These are phyloP conservation scores for Sceloporus tristichus DNA, from an alignment of 2,113 vertebrate genomes.

Conservation along the genomic window DNA sequence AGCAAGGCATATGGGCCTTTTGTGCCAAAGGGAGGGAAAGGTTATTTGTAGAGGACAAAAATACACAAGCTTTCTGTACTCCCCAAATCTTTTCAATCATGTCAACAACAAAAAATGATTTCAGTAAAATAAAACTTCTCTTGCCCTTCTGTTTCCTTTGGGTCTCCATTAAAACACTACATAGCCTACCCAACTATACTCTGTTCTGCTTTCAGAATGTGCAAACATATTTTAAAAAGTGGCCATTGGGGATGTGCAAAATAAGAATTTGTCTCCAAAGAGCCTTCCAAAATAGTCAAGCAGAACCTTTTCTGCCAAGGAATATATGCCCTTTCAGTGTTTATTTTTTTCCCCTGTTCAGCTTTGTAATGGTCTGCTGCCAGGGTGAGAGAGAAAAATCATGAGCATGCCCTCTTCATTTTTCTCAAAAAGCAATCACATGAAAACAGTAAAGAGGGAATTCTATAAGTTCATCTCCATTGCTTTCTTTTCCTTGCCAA, in stretches of 20 bases:
- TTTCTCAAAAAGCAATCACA: background rate
- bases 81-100: conserved; percentile 20
- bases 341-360: background rate
- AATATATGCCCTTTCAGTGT: background rate
- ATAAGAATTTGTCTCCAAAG: conserved; percentile 11
- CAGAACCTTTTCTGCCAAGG: background rate
- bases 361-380: background rate
- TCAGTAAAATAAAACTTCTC: conserved; percentile 20
- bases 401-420: background rate
- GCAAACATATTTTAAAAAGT: conserved; percentile 14
- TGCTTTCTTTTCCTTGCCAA: background rate
- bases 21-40: conserved; percentile 4
- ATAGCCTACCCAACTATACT: rapidly evolving
- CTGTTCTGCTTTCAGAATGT: conserved; percentile 30
- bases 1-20: conserved; percentile 13
- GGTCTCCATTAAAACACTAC: conserved; percentile 6
- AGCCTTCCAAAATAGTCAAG: conserved; percentile 1
- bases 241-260: background rate
- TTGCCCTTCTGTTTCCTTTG: conserved; percentile 19
- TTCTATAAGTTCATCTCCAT: background rate
- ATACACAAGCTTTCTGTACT: background rate
- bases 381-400: conserved; percentile 29
- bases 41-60: conserved; percentile 47
- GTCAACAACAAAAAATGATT: background rate
- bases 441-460: background rate